phyloP scores from a whole-genome alignment of 2,888 invertebrate species.

The Tachystola acroxantha region DNA sequence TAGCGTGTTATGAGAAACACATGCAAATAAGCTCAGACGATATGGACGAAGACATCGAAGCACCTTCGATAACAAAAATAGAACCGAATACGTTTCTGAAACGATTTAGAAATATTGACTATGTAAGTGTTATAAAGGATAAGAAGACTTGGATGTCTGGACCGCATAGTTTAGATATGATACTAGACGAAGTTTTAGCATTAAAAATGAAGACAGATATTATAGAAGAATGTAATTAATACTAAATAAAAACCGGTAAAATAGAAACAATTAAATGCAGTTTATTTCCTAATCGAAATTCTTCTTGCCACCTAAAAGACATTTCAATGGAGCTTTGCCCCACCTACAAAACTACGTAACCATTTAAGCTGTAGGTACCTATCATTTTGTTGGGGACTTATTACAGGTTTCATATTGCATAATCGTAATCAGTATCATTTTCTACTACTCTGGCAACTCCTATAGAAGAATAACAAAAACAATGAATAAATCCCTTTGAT shows the following conservation, averaged over 20 bases:
- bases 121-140: constrained; percentile 70
- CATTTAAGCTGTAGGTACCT: too few relatives aligned
- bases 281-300: background rate
- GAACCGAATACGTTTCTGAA: constrained; percentile 33
- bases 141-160: constrained; percentile 78
- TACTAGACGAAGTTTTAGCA: constrained; percentile 26
- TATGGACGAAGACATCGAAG: constrained; percentile 14
- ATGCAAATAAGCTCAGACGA: constrained; percentile 7
- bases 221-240: background rate
- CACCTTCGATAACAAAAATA: constrained; percentile 15
- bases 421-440: too few relatives aligned
- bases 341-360: too few relatives aligned
- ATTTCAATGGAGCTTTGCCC: too few relatives aligned
- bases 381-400: too few relatives aligned
- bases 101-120: constrained; percentile 51
- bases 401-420: too few relatives aligned
- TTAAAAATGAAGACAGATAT: constrained; percentile 9
- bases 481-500: too few relatives aligned
- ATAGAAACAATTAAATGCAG: background rate
- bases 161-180: constrained; percentile 63
- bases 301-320: background rate
- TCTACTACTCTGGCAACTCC: too few relatives aligned
- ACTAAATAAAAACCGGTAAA: background rate
- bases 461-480: too few relatives aligned
- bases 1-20: constrained; percentile 64